Conservation (phyloP, 2,888 invertebrate species). For the Orthosia cruda region DNA sequence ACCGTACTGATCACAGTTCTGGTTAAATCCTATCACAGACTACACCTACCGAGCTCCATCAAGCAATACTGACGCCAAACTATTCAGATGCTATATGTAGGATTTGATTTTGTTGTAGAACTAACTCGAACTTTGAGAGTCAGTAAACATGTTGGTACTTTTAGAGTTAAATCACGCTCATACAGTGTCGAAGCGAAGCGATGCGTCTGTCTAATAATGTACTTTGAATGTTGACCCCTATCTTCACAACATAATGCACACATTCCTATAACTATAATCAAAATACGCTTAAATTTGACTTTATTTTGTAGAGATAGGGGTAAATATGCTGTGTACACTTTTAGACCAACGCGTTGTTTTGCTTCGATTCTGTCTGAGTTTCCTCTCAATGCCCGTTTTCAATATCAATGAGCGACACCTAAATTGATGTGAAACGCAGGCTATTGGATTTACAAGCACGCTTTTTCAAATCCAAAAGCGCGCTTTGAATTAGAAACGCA, state of each 20-base stretch:
- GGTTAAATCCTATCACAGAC: slow-evolving; percentile 83
- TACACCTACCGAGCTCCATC: slow-evolving; percentile 65
- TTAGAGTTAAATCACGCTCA: background rate
- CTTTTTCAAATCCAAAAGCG: background rate
- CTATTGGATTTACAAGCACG: background rate
- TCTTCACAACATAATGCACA: too few relatives aligned
- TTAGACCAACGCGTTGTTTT: too few relatives aligned
- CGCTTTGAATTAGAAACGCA: background rate
- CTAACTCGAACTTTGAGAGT: background rate
- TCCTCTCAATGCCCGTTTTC: background rate
- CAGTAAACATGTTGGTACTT: background rate
- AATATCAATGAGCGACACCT: background rate
- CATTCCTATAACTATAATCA: too few relatives aligned
- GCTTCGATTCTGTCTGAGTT: too few relatives aligned
- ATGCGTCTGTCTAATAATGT: too few relatives aligned
- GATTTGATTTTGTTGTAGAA: slow-evolving; percentile 41
- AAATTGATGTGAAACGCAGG: background rate
- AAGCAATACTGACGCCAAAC: slow-evolving; percentile 56
- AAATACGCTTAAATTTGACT: too few relatives aligned
- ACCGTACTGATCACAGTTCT: slow-evolving; percentile 84
- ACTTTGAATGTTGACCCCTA: too few relatives aligned
- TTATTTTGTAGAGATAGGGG: too few relatives aligned
- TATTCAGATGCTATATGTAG: background rate
- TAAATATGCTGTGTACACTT: too few relatives aligned
- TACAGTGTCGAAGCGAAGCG: too few relatives aligned